Base-by-base conservation (phyloP, 2,113 vertebrate species). In the Trogon melanurus region DNA sequence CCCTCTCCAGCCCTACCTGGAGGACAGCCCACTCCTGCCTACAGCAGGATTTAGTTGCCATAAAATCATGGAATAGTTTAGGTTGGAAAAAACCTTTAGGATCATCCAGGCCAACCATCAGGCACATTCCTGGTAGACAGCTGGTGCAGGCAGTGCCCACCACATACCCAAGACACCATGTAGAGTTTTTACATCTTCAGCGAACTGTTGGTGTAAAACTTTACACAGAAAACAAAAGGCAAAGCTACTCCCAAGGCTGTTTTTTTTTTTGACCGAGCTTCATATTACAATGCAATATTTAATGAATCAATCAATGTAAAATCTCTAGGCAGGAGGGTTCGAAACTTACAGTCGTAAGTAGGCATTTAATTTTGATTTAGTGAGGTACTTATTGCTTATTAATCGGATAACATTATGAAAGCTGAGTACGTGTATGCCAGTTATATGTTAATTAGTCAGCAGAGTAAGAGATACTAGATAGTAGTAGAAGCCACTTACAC, bases 331-430 rank as follows among this genome's bases (percentile, higher is more conserved):
- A 97, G 84, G 74, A 96, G 69, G 27, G 84, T 67, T 87, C 60
- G 86, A 91, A 98, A 95, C 94, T 95, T 91, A 50, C 53, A 80
- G 73, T 90, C 57, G 2, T 93, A 88, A 78, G 88, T 58, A 95
- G 96, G 84, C 91, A 93, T 96, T 96, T 97, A 96, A 95, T 83
- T 97, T 93, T 98, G 94, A 97, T 97, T 98, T 97, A 97, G 83
- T 88, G 96, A 96, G 92, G 67, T 58, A 91, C 85, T 89, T 96
- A 95, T 74, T 71, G 50, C 73, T 96, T 96, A 93, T 97, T 96
- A 98, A 97, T 93, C 53, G 38, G 95, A 94, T 25, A 93, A 87
- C 83, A 87, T 78, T 96, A 91, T 95, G 93, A 95, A 84, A 91
- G 95, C 75, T 62, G 88, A 74, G 80, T 73, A 91, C 2, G 36